These are phyloP conservation scores for Tiliacea aurago DNA, from an alignment of 2,888 invertebrate species.

Conservation along the genomic window DNA sequence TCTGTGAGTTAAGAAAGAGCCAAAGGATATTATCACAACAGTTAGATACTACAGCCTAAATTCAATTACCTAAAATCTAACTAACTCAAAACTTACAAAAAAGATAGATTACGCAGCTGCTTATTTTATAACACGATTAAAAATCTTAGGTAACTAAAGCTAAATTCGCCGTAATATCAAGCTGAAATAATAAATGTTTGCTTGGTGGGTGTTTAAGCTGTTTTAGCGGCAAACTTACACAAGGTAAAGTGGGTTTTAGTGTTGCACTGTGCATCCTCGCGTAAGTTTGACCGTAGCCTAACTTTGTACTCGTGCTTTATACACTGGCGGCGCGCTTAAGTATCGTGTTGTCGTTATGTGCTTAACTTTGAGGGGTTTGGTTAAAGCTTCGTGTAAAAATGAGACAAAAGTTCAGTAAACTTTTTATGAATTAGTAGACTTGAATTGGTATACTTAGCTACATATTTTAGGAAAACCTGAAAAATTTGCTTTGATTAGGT, in stretches of 20 bases:
- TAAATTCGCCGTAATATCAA: conserved; percentile 68
- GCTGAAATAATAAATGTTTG: conserved; percentile 76
- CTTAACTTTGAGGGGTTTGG: conserved; percentile 58
- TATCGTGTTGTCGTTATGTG: conserved; percentile 67
- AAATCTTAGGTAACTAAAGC: conserved; percentile 10
- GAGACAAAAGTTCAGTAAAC: not conserved
- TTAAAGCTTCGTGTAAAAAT: conserved; percentile 2
- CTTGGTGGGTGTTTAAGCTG: conserved; percentile 73
- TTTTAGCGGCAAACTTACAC: conserved; percentile 82
- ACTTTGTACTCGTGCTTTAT: conserved; percentile 83
- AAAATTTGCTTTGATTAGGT: too few species aligned
- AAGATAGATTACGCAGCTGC: not conserved
- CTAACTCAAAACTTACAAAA: not conserved
- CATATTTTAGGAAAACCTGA: not conserved
- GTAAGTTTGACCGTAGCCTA: conserved; percentile 82
- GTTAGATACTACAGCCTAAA: not conserved
- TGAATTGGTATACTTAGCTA: too few species aligned
- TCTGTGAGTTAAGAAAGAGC: not conserved
- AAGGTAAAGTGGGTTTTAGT: conserved; percentile 82
- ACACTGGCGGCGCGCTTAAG: conserved; percentile 67
- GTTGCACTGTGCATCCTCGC: conserved; percentile 82
- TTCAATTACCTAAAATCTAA: not conserved
- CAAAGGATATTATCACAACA: not conserved
- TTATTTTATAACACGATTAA: not conserved
- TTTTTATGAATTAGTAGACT: not conserved